Conservation (phyloP, 2,797 vertebrate species). For the Tiaroga cobitis region DNA sequence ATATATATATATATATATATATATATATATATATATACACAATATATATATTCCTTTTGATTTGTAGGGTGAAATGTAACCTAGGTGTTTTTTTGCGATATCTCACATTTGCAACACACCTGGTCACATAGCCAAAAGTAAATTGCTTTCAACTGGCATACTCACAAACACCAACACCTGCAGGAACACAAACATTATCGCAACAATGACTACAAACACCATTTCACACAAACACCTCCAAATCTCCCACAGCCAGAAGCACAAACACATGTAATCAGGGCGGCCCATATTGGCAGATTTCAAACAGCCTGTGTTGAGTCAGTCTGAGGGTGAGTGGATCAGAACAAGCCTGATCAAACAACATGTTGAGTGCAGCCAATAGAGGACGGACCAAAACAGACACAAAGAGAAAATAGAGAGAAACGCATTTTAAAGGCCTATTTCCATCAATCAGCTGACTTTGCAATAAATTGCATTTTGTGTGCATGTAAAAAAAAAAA, state of each 20-base stretch:
- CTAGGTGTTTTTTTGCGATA: neutral
- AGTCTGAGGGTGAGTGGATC: conserved; percentile 61
- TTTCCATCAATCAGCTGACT: neutral
- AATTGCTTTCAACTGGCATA: conserved; percentile 25
- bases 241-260: conserved; percentile 38
- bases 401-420: conserved; percentile 3
- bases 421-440: neutral
- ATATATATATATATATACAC: too few relatives aligned
- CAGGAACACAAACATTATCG: conserved; percentile 24
- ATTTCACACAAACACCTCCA: conserved; percentile 35
- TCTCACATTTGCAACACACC: neutral
- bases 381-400: conserved; percentile 43
- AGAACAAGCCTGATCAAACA: conserved; percentile 66
- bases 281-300: conserved; percentile 60
- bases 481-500: neutral
- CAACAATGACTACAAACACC: conserved; percentile 33
- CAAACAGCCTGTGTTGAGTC: conserved; percentile 67
- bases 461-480: neutral
- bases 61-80: neutral
- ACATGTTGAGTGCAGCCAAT: conserved; percentile 62
- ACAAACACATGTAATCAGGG: conserved; percentile 43
- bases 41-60: neutral
- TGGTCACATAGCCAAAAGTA: neutral
- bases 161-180: conserved; percentile 29
- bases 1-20: too few relatives aligned